Percentiles rank a stretch among this genome's conserved stretches.
phyloP scores from a whole-genome alignment of 2,797 vertebrate genomes.

The Bufotes viridis region DNA sequence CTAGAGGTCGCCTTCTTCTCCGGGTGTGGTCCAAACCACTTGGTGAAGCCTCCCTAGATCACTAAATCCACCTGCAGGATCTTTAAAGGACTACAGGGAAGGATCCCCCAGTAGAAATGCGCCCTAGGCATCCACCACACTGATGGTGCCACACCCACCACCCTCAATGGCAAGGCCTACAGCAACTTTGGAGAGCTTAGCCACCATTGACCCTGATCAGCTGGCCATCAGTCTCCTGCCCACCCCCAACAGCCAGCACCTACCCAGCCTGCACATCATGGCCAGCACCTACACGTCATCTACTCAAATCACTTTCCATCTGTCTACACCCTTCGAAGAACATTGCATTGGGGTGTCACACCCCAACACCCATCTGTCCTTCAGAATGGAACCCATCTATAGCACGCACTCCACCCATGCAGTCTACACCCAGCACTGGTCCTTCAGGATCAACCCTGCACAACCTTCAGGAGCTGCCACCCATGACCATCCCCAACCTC shows the following conservation, averaged over 20 bases:
- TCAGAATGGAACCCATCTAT: not conserved
- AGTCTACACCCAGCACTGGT: too few relatives aligned
- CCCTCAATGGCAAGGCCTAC: not conserved
- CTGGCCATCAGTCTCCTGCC: not conserved
- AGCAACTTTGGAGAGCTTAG: not conserved
- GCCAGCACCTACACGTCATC: not conserved
- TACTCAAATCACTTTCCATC: not conserved
- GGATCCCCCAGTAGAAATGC: not conserved
- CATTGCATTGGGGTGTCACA: not conserved
- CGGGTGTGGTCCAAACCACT: slow-evolving; percentile 25
- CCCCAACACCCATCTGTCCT: not conserved
- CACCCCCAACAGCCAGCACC: not conserved
- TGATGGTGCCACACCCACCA: slow-evolving; percentile 37
- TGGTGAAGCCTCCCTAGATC: not conserved
- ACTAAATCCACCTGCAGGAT: slow-evolving; percentile 34
- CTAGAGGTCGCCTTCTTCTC: not conserved
- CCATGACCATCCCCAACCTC: not conserved
- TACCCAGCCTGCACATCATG: not conserved
- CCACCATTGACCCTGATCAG: not conserved
- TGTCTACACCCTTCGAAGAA: not conserved
- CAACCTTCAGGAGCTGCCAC: too few relatives aligned
- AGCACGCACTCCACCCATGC: not conserved
- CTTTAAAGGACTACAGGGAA: not conserved
- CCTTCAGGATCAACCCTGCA: not conserved
- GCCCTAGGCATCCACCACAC: not conserved